These are phyloP conservation scores for Melipona quadrifasciata DNA, from an alignment of 1,140 invertebrate species.

Conservation along the genomic window DNA sequence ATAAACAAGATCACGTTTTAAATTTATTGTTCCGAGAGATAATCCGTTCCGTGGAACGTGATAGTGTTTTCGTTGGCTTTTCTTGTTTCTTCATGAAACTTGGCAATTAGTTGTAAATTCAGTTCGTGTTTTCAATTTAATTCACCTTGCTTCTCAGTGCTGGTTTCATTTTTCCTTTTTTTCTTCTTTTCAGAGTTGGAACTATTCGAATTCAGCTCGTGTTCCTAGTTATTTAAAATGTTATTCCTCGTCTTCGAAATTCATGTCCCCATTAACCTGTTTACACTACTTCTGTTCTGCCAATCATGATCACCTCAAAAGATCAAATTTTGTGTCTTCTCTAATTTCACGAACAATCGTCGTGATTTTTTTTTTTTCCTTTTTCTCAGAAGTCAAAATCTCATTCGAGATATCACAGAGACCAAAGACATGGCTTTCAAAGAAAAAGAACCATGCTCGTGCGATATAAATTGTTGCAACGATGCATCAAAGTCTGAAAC, in stretches of 20 bases:
- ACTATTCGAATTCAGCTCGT: not conserved
- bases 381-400: not conserved
- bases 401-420: not conserved
- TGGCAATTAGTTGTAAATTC: not conserved
- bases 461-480: not conserved
- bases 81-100: not conserved
- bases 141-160: not conserved
- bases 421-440: not conserved
- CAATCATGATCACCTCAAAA: no score
- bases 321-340: not conserved
- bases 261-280: not conserved
- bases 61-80: not conserved
- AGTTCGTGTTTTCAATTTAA: not conserved
- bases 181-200: not conserved
- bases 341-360: not conserved
- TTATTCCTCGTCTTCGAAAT: not conserved
- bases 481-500: not conserved
- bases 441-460: not conserved
- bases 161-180: not conserved
- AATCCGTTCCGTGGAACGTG: not conserved
- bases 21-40: no score
- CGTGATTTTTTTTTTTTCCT: no score
- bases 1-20: no score
- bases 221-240: not conserved
- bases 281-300: not conserved